Conservation (phyloP, 2,113 vertebrate species). For the Galeopterus variegatus region DNA sequence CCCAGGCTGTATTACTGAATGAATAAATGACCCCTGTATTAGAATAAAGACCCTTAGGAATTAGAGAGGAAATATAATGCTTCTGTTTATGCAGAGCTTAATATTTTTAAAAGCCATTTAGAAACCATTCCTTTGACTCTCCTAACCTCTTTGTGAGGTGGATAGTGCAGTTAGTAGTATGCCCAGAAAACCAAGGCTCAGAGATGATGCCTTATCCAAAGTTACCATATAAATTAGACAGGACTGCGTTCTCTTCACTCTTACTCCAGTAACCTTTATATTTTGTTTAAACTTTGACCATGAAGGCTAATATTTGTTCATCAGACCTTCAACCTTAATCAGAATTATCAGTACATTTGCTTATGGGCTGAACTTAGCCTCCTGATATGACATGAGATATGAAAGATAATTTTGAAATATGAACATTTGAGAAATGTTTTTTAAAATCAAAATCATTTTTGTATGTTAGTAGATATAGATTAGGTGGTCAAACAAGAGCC, state of each 20-base stretch:
- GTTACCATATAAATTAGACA: background rate
- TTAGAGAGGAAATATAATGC: conserved; percentile 26
- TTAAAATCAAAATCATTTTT: conserved; percentile 46
- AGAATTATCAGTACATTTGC: conserved; percentile 39
- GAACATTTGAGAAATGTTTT: conserved; percentile 41
- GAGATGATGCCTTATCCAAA: background rate
- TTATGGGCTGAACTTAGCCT: conserved; percentile 6
- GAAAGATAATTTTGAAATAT: conserved; percentile 56
- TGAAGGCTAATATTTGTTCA: conserved; percentile 41
- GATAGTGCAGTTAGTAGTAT: background rate
- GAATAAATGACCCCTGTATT: conserved; percentile 5
- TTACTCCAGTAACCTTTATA: conserved; percentile 34
- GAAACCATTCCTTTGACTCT: background rate
- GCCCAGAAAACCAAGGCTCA: conserved; percentile 24
- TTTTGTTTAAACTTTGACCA: conserved; percentile 58
- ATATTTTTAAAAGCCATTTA: conserved; percentile 23
- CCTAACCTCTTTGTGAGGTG: background rate
- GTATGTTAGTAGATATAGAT: conserved; percentile 47
- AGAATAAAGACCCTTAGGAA: conserved; percentile 21
- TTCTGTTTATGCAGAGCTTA: conserved; percentile 55
- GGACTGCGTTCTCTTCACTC: conserved; percentile 10
- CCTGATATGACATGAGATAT: conserved; percentile 45
- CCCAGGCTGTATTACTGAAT: background rate
- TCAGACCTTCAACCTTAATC: conserved; percentile 55
- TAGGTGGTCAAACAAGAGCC: conserved; percentile 19